These are phyloP conservation scores for Oreochromis aureus DNA, from an alignment of 2,113 vertebrate genomes.

Conservation along the genomic window DNA sequence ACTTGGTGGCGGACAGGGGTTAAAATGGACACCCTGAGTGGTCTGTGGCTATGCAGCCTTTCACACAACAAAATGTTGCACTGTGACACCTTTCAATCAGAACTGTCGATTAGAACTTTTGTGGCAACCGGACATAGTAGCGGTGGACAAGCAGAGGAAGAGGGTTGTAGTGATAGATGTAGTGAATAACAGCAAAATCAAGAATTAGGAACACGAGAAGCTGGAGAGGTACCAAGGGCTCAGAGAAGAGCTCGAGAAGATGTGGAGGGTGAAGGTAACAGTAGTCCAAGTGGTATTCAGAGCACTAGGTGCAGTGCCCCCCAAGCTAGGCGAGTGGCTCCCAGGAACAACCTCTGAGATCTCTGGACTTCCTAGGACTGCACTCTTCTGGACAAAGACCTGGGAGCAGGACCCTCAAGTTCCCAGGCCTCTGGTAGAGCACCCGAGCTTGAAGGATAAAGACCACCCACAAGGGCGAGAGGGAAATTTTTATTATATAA, in stretches of 20 bases:
- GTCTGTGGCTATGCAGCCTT: neutral
- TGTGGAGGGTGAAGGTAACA: neutral
- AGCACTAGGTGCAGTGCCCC: neutral
- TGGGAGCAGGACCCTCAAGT: no score
- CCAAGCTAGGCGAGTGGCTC: no score
- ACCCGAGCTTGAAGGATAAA: neutral
- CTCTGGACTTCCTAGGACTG: no score
- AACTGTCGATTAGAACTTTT: neutral
- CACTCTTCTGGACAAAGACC: no score
- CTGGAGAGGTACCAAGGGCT: neutral
- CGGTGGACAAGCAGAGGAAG: neutral
- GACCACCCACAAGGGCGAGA: neutral
- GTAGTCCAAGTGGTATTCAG: neutral
- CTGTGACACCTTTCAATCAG: neutral
- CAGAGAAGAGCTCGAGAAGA: neutral
- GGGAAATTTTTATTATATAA: neutral
- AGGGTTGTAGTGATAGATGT: neutral
- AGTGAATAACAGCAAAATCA: neutral
- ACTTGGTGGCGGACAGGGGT: fast-evolving
- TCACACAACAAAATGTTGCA: neutral
- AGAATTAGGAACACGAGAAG: neutral
- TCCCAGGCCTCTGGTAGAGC: no score
- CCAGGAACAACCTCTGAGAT: no score
- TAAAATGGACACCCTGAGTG: neutral
- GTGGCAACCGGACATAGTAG: neutral